Percentiles rank a stretch among this genome's conserved stretches.
phyloP scores from a whole-genome alignment of 92 coral and sea anemone species.

The Parazoanthus darwini region DNA sequence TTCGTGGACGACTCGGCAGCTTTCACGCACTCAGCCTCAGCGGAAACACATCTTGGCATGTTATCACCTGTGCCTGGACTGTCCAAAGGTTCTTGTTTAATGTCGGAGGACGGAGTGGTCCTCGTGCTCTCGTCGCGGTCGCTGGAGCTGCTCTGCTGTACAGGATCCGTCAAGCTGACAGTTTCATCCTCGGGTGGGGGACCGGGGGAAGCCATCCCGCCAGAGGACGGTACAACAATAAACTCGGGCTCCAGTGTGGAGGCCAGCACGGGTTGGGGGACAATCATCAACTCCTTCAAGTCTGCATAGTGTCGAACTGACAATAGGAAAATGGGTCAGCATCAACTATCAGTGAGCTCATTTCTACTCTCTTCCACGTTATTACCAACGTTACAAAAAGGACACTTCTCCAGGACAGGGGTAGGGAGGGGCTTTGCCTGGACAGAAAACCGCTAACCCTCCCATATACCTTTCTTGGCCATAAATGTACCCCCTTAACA shows the following conservation, averaged over 20 bases:
- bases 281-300: conserved; percentile 71
- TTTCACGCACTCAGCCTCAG: background rate
- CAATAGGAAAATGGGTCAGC: background rate
- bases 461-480: too few relatives aligned
- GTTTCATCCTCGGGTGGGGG: conserved; percentile 23
- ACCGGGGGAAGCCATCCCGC: conserved; percentile 12
- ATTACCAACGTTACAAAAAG: background rate
- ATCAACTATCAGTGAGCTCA: background rate
- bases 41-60: background rate
- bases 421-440: too few relatives aligned
- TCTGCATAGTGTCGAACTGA: conserved; percentile 43
- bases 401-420: background rate
- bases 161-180: background rate
- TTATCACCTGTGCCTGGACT: background rate
- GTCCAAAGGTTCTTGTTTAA: conserved; percentile 32
- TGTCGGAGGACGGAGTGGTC: conserved; percentile 13
- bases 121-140: conserved; percentile 21
- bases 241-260: conserved; percentile 85
- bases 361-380: background rate
- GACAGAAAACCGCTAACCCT: too few relatives aligned
- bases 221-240: conserved; percentile 81
- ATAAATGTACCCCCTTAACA: too few relatives aligned
- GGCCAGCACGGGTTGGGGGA: conserved; percentile 84
- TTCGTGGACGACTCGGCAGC: background rate
- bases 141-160: conserved; percentile 21